These are phyloP conservation scores for Emmelina monodactyla DNA, from an alignment of 2,888 invertebrate species.

Conservation along the genomic window DNA sequence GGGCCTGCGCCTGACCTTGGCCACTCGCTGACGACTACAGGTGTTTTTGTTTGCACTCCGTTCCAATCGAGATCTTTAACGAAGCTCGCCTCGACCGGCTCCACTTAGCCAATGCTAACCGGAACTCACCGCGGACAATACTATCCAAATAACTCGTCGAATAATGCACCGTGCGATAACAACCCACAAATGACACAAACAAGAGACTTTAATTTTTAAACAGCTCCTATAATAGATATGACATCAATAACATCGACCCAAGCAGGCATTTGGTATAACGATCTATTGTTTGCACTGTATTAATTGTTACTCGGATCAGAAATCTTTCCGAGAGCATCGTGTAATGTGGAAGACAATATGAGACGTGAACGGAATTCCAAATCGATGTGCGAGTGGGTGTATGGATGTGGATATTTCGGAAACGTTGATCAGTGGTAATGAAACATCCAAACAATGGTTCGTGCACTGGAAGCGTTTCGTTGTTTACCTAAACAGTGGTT, in stretches of 20 bases:
- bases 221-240: slow-evolving; percentile 16
- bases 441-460: not conserved
- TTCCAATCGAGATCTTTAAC: slow-evolving; percentile 6
- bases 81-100: slow-evolving; percentile 17
- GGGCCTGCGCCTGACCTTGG: slow-evolving; percentile 61
- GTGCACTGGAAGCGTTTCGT: slow-evolving; percentile 28
- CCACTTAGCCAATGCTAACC: slow-evolving; percentile 26
- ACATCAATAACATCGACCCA: slow-evolving; percentile 18
- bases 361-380: too few relatives aligned
- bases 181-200: too few relatives aligned
- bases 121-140: slow-evolving; percentile 32
- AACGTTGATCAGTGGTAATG: not conserved
- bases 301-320: slow-evolving; percentile 2
- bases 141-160: not conserved
- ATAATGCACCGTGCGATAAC: not conserved
- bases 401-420: too few relatives aligned
- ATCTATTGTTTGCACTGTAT: slow-evolving; percentile 24
- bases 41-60: slow-evolving; percentile 56
- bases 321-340: slow-evolving; percentile 3
- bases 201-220: too few relatives aligned
- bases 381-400: too few relatives aligned
- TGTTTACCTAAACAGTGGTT: slow-evolving; percentile 30
- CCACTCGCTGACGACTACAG: slow-evolving; percentile 60
- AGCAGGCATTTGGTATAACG: slow-evolving; percentile 19
- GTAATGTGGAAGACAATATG: too few relatives aligned